phyloP scores from a whole-genome alignment of 2,888 invertebrate genomes.

The Strigamia transsilvanica region DNA sequence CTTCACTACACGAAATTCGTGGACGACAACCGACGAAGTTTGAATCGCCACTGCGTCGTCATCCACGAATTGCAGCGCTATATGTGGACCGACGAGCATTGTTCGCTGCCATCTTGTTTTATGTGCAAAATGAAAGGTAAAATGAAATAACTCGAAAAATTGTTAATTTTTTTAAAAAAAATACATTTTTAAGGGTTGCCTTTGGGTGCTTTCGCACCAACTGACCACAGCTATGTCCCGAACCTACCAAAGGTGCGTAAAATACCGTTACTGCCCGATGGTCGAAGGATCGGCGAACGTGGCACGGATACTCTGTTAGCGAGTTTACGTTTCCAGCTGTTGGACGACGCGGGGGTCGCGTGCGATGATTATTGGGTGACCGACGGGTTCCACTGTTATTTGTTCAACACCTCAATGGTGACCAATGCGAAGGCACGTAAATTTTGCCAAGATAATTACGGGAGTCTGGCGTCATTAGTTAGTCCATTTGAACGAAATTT shows the following conservation, averaged over 20 bases:
- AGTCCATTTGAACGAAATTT: constrained; percentile 46
- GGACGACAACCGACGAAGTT: background rate
- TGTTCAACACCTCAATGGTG: background rate
- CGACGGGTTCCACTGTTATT: constrained; percentile 42
- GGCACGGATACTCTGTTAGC: background rate
- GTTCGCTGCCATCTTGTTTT: constrained; percentile 26
- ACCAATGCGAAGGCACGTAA: constrained; percentile 3
- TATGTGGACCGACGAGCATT: constrained; percentile 46
- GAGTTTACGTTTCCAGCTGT: background rate
- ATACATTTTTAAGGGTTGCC: background rate
- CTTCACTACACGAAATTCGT: background rate
- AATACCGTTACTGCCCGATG: background rate
- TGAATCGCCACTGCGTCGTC: constrained; percentile 42
- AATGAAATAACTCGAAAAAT: background rate
- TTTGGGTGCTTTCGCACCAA: background rate
- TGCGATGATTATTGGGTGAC: constrained; percentile 34
- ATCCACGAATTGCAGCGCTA: constrained; percentile 38
- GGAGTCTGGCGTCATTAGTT: constrained; percentile 20
- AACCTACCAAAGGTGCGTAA: background rate
- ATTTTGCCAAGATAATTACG: background rate
- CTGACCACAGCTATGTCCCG: background rate
- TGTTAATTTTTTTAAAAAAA: background rate
- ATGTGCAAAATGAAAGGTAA: constrained; percentile 35
- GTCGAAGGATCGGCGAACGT: background rate
- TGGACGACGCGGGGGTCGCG: background rate